Evolutionary conservation across 2,113 vertebrate species (phyloP).

Genomic region (Tychaedon coryphoeus): DNA sequence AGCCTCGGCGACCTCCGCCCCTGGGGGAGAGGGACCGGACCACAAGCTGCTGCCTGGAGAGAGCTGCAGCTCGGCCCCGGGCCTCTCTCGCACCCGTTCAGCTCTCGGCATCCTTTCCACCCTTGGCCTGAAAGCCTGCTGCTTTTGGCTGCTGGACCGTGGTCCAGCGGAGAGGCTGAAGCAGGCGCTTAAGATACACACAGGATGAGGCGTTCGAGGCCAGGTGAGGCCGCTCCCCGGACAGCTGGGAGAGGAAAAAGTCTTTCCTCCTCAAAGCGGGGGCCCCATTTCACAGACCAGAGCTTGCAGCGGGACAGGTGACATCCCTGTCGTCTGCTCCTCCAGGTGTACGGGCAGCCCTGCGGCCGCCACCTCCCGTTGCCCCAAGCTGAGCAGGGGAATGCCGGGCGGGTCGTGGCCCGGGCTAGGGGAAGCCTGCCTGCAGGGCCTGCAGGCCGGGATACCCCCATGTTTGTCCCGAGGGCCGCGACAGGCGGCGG

Average conservation of each 20-base stretch:
- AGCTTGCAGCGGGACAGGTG: not conserved
- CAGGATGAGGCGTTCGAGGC: not conserved
- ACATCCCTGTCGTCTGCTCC: no score
- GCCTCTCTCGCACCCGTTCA: not conserved
- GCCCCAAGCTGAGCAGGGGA: no score
- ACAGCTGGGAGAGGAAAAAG: not conserved
- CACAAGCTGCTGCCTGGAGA: not conserved
- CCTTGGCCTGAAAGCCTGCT: not conserved
- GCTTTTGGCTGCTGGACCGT: not conserved
- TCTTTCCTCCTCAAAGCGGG: not conserved
- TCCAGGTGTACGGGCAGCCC: not conserved
- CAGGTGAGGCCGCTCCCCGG: not conserved
- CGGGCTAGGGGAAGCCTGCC: not conserved
- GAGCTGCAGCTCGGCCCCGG: not conserved
- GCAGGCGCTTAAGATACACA: not conserved
- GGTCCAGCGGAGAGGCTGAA: not conserved
- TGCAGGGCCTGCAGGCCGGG: not conserved
- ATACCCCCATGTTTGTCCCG: fast-evolving
- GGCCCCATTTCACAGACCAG: not conserved
- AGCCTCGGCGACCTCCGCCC: not conserved
- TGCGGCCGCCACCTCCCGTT: no score
- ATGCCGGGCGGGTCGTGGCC: not conserved
- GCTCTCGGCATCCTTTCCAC: not conserved
- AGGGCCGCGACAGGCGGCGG: no score
- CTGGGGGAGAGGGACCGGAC: not conserved